Conservation (phyloP, 2,888 invertebrate species). For the Diloba caeruleocephala region DNA sequence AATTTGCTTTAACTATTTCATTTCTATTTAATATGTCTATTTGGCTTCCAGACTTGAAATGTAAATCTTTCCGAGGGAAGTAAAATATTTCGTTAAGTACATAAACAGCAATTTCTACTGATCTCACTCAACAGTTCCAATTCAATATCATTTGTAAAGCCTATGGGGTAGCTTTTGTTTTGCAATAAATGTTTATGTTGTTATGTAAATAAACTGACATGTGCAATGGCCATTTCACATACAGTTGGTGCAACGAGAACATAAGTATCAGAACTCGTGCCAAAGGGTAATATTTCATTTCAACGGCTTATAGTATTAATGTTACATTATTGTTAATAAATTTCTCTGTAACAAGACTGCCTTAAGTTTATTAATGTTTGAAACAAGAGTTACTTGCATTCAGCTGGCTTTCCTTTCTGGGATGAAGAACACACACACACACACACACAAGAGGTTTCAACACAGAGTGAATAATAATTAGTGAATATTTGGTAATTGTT, state of each 20-base stretch:
- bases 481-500: slow-evolving; percentile 34
- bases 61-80: too few relatives aligned
- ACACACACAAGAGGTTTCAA: slow-evolving; percentile 14
- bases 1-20: not conserved
- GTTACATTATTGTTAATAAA: slow-evolving; percentile 63
- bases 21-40: not conserved
- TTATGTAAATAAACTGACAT: slow-evolving; percentile 7
- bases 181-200: not conserved
- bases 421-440: slow-evolving; percentile 19
- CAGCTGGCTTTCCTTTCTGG: slow-evolving; percentile 37
- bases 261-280: slow-evolving; percentile 63
- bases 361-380: slow-evolving; percentile 58
- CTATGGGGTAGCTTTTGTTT: not conserved
- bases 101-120: too few relatives aligned
- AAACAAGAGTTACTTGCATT: slow-evolving; percentile 35
- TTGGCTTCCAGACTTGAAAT: not conserved
- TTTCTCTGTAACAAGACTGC: slow-evolving; percentile 54
- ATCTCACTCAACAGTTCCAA: too few relatives aligned
- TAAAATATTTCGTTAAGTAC: too few relatives aligned
- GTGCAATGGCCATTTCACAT: slow-evolving; percentile 18
- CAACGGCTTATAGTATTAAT: slow-evolving; percentile 60
- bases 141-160: too few relatives aligned
- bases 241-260: slow-evolving; percentile 31
- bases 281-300: slow-evolving; percentile 73
- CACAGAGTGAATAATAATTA: too few relatives aligned